These are phyloP conservation scores for Furcifer pardalis DNA, from an alignment of 2,797 vertebrate species.

Conservation along the genomic window DNA sequence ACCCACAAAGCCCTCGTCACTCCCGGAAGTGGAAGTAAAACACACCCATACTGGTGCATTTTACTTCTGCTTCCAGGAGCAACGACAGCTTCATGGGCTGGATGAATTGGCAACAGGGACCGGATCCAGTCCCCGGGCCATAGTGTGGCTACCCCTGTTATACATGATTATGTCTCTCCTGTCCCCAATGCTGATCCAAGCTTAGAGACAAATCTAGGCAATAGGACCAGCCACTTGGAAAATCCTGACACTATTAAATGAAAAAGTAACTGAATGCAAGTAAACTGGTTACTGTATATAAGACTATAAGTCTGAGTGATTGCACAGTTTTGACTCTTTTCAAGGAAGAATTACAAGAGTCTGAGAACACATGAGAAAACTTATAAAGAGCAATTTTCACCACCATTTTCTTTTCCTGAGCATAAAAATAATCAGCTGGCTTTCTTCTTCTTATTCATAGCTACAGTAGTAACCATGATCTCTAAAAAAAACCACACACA, in stretches of 20 bases:
- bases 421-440: slow-evolving; percentile 71
- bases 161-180: slow-evolving; percentile 61
- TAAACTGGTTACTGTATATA: too few species aligned
- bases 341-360: slow-evolving; percentile 16
- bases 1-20: too few species aligned
- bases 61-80: too few species aligned
- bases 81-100: too few species aligned
- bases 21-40: too few species aligned
- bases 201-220: slow-evolving; percentile 66
- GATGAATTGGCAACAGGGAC: too few species aligned
- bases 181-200: slow-evolving; percentile 64
- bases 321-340: not conserved
- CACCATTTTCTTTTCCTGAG: slow-evolving; percentile 76
- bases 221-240: slow-evolving; percentile 68
- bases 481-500: slow-evolving; percentile 69
- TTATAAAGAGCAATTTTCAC: slow-evolving; percentile 75
- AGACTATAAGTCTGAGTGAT: too few species aligned
- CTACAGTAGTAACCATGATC: slow-evolving; percentile 79
- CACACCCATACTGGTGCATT: too few species aligned
- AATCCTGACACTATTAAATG: slow-evolving; percentile 63
- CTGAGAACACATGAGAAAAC: slow-evolving; percentile 35
- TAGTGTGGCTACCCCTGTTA: too few species aligned
- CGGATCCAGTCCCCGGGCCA: too few species aligned
- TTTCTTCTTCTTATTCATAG: slow-evolving; percentile 80
- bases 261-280: slow-evolving; percentile 53